These are phyloP conservation scores for Narcine bancroftii DNA, from an alignment of 2,113 vertebrate genomes.

Conservation along the genomic window DNA sequence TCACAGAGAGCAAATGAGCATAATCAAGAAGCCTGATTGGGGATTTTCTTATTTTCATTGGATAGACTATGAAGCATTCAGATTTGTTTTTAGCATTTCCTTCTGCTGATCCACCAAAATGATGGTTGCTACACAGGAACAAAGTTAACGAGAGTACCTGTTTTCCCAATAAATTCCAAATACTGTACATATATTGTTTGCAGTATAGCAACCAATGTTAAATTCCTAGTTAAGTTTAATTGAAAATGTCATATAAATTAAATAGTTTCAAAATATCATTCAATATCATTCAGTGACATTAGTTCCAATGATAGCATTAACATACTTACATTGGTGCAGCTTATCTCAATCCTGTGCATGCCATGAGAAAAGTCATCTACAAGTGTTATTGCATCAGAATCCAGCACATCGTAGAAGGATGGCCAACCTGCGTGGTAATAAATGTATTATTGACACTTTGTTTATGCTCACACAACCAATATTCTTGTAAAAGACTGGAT, in stretches of 20 bases:
- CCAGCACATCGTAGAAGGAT: conserved; percentile 81
- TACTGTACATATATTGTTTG: too few relatives aligned
- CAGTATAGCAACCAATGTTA: neutral
- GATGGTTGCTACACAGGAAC: neutral
- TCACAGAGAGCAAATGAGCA: neutral
- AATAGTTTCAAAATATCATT: too few relatives aligned
- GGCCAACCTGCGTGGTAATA: conserved; percentile 76
- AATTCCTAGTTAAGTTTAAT: neutral
- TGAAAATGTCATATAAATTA: neutral
- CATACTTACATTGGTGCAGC: conserved; percentile 81
- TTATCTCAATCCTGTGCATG: conserved; percentile 85
- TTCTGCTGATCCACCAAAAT: neutral
- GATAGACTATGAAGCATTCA: neutral
- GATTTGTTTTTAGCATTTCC: neutral
- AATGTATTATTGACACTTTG: neutral
- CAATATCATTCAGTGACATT: neutral
- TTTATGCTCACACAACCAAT: neutral
- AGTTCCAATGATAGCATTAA: neutral
- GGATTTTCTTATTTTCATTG: neutral
- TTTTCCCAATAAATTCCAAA: neutral
- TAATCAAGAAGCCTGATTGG: neutral
- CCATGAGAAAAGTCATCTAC: conserved; percentile 83
- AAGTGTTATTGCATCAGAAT: conserved; percentile 60
- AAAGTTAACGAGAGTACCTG: neutral
- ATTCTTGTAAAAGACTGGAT: neutral